Evolutionary conservation across 1,140 invertebrate species (phyloP), one percentile per base, ranked within the genome.

Genomic region (Drosophila leontia): DNA sequence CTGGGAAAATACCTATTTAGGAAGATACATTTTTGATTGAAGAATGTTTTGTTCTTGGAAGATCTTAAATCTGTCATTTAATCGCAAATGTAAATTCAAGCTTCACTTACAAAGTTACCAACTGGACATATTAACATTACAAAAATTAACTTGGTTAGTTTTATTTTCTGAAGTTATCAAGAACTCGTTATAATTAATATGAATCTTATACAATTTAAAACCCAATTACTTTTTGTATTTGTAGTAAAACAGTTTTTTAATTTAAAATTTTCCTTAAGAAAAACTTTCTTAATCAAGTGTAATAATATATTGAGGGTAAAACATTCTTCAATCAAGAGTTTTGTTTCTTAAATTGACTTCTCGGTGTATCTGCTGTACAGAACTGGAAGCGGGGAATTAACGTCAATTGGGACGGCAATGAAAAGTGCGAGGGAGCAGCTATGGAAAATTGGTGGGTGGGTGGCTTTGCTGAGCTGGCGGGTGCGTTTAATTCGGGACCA

Each of bases 341-440:
- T 39, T 7, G 53, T 56, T 39, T 39, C 53, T 26, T 39, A 56
- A 56, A 39, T 32, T 56, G 53, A 7, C 53, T 56, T 56, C 53
- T 56, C 53, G 19, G 53, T 56, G 53, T 51, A 50, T 51, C 47
- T 47, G 51, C 77, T 80, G 45, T 74, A 58, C 35, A 68, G 61
- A 64, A 56, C 35, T 44, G 65, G 19, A 63, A 53, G n/a, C n/a
- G 39, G 60, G 69, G 57, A 64, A 82, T 82, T 75, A 77, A 78
- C 39, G 62, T 37, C 68, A 83, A 80, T 83, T 79, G 56, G 70
- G 70, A 56, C 26, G 45, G 34, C 35, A 35, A 44, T 51, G 39
- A 58, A 44, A 51, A 44, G 55, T 48, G 57, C 48, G 13, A 55
- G 37, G 34, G 67, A 45, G 48, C 41, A 47, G 42, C 37, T 32